Conservation (phyloP, 2,888 invertebrate species). For the Uloborus plumipes region DNA sequence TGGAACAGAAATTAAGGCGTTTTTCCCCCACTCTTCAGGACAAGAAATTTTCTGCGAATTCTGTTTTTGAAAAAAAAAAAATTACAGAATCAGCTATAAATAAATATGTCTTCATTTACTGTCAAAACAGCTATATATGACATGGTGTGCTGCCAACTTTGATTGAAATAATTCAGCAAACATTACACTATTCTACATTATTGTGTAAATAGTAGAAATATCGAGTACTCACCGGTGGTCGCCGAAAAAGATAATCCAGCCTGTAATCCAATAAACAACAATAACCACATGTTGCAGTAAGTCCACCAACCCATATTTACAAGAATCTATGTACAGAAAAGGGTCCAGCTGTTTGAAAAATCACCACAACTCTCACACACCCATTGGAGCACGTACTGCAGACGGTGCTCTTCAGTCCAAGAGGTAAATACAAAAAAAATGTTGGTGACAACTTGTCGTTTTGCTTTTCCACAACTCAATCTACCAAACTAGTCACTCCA, state of each 20-base stretch:
- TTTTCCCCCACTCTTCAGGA: no score
- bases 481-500: conserved; percentile 44
- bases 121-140: no score
- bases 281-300: conserved; percentile 45
- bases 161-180: no score
- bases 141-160: no score
- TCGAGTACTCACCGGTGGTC: conserved; percentile 25
- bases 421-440: conserved; percentile 21
- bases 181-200: no score
- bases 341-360: conserved; percentile 25
- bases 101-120: no score
- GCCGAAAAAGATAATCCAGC: conserved; percentile 39
- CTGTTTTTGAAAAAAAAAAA: no score
- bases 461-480: no score
- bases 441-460: conserved; percentile 10
- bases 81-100: no score
- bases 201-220: no score
- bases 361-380: conserved; percentile 42
- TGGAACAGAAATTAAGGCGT: no score
- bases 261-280: conserved; percentile 46
- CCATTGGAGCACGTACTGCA: conserved; percentile 37
- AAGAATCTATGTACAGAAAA: conserved; percentile 47
- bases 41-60: no score
- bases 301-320: conserved; percentile 57
- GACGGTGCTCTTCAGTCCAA: conserved; percentile 20